Conservation (phyloP, 2,797 vertebrate species). For the Chaetophractus vellerosus region DNA sequence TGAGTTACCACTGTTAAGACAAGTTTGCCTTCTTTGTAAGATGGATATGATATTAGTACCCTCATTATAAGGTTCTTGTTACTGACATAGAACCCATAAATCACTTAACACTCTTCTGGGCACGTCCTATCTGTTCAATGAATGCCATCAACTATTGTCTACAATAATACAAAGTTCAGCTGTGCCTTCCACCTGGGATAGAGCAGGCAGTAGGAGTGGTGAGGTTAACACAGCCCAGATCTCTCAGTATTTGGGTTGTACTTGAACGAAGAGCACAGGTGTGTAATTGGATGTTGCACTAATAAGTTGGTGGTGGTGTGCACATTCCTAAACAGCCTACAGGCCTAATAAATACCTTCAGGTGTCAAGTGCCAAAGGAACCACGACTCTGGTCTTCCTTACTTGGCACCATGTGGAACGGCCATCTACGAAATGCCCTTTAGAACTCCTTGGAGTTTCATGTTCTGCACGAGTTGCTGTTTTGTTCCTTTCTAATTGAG, state of each 20-base stretch:
- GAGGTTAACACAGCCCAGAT: not conserved
- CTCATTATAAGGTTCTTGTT: not conserved
- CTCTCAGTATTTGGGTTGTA: constrained; percentile 19
- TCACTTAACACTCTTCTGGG: not conserved
- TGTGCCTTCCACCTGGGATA: not conserved
- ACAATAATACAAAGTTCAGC: not conserved
- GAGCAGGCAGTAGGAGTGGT: not conserved
- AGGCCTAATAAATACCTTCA: constrained; percentile 37
- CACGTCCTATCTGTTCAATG: not conserved
- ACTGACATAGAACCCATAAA: not conserved
- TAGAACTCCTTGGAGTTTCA: constrained; percentile 18
- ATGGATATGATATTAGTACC: not conserved
- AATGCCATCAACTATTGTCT: not conserved
- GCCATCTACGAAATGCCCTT: constrained; percentile 1
- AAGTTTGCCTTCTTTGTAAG: not conserved
- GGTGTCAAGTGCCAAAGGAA: not conserved
- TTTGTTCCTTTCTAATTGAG: not conserved
- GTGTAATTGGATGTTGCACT: constrained; percentile 48
- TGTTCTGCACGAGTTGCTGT: not conserved
- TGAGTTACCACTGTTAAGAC: no score
- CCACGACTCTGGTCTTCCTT: not conserved
- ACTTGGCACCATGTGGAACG: not conserved
- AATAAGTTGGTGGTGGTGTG: constrained; percentile 47
- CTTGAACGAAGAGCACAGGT: constrained; percentile 39
- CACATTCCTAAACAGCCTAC: constrained; percentile 25